Conservation (phyloP, 2,888 invertebrate species). For the Bugulina stolonifera region DNA sequence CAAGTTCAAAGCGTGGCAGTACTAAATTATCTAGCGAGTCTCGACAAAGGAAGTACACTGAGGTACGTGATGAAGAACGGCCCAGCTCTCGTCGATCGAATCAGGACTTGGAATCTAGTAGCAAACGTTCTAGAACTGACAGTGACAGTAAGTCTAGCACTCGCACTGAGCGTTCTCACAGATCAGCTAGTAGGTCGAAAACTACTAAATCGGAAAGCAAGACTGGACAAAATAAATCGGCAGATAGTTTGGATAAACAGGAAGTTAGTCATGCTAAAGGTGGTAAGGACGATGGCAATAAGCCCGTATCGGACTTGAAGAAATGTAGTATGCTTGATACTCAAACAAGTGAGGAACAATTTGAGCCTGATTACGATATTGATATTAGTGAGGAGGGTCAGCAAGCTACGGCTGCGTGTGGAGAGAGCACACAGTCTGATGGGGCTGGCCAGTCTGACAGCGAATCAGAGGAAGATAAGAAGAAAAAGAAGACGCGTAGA, state of each 20-base stretch:
- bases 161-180: too few relatives aligned
- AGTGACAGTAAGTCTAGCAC: neutral
- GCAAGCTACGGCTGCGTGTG: neutral
- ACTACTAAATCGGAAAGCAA: neutral
- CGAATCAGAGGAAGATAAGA: neutral
- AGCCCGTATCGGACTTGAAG: neutral
- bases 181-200: too few relatives aligned
- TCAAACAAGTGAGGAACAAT: constrained; percentile 8
- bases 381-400: neutral
- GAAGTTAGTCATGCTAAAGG: neutral
- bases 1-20: neutral
- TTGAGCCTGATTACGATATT: constrained; percentile 22
- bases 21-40: neutral
- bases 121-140: neutral
- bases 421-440: neutral
- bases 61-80: neutral
- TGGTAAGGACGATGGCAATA: too few relatives aligned
- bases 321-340: neutral
- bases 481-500: neutral
- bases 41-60: neutral
- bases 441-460: neutral
- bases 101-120: neutral
- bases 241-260: neutral
- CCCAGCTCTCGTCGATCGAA: neutral
- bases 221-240: neutral